A percentile compares a stretch with the other conserved stretches of the same genome.
These are phyloP conservation scores for Spodoptera exigua DNA, from an alignment of 2,888 invertebrate species.

Conservation along the genomic window DNA sequence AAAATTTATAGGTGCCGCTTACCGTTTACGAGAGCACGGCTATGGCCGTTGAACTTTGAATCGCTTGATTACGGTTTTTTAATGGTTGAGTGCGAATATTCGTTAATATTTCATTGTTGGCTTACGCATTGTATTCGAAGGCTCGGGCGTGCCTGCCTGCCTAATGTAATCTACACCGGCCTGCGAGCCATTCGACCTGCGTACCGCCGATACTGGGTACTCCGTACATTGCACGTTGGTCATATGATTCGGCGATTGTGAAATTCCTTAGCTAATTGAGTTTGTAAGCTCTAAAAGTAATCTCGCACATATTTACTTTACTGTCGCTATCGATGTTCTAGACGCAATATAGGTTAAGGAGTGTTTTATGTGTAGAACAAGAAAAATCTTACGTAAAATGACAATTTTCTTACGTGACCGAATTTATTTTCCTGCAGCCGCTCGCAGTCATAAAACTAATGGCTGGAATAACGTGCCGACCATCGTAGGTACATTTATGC, in stretches of 20 bases:
- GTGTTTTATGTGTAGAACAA: conserved; percentile 14
- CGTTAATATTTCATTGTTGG: conserved; percentile 77
- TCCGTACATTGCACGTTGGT: conserved; percentile 1
- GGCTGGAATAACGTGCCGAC: conserved; percentile 60
- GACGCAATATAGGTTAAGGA: background rate
- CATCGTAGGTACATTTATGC: conserved; percentile 29
- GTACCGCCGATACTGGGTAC: conserved; percentile 4
- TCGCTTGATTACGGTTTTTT: conserved; percentile 85
- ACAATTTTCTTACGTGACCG: conserved; percentile 65
- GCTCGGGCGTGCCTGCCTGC: conserved; percentile 50
- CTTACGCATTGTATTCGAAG: conserved; percentile 64
- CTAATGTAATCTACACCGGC: conserved; percentile 58
- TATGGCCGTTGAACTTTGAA: conserved; percentile 84
- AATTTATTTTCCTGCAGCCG: conserved; percentile 64
- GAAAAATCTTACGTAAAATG: conserved; percentile 44
- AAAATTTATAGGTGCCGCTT: conserved; percentile 76
- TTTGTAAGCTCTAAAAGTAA: background rate
- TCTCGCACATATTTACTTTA: no score
- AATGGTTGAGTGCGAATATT: conserved; percentile 80
- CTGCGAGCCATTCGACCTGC: conserved; percentile 35
- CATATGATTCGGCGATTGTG: conserved; percentile 30
- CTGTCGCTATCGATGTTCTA: background rate
- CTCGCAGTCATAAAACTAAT: conserved; percentile 64
- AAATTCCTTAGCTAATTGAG: conserved; percentile 37
- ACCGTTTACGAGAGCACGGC: conserved; percentile 75